Conservation (phyloP, 2,113 vertebrate species). For the Hippocampus abdominalis region DNA sequence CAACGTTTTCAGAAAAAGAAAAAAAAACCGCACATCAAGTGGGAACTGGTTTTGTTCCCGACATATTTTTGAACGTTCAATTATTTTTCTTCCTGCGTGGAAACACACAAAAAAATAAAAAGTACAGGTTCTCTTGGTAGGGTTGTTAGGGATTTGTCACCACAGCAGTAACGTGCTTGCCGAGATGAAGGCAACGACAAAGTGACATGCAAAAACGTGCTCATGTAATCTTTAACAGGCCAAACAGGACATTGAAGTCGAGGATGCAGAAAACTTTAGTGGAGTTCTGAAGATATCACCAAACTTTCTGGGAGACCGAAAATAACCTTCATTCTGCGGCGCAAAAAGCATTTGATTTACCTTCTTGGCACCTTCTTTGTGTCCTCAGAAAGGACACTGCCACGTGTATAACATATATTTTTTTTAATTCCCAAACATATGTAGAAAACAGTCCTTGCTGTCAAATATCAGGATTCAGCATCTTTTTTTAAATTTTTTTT, state of each 20-base stretch:
- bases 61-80: neutral
- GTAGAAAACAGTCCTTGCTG: conserved; percentile 1
- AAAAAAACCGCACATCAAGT: neutral
- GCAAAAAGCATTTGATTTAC: neutral
- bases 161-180: neutral
- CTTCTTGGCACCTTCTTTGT: neutral
- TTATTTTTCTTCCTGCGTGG: neutral
- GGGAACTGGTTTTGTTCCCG: neutral
- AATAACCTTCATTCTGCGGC: neutral
- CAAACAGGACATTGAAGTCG: neutral
- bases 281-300: neutral
- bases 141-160: neutral
- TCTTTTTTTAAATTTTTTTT: neutral
- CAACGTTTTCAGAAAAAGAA: neutral
- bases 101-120: neutral
- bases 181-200: neutral
- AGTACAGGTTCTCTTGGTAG: neutral
- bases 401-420: neutral
- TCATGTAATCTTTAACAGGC: neutral
- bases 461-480: neutral
- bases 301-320: conserved; percentile 2
- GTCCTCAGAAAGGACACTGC: neutral
- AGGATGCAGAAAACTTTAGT: neutral
- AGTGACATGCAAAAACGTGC: neutral
- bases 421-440: neutral